Evolutionary conservation across 2,113 vertebrate species (phyloP).

Genomic region (Danionella cerebrum): DNA sequence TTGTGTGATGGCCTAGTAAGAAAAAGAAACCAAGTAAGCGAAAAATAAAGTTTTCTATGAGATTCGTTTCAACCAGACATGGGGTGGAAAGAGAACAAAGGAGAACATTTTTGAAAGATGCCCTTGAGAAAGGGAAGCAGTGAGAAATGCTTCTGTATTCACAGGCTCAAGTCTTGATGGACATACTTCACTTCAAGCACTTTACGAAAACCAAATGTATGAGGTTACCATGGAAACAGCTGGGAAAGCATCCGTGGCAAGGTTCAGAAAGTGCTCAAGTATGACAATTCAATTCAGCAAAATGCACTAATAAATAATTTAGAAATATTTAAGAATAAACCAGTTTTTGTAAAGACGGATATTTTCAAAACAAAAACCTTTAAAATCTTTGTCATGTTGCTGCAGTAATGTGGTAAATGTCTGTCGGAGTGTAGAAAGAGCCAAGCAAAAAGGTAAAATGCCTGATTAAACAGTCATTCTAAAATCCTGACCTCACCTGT

Average conservation of each 20-base stretch:
- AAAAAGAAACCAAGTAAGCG: conserved; percentile 67
- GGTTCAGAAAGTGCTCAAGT: too few species aligned
- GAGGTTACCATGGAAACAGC: conserved; percentile 29
- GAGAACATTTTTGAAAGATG: conserved; percentile 53
- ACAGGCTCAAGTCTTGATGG: conserved; percentile 1
- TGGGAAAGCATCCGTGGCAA: neutral
- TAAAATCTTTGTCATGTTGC: too few species aligned
- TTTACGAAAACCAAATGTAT: conserved; percentile 1
- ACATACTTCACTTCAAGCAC: conserved; percentile 1
- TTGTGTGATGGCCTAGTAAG: conserved; percentile 49
- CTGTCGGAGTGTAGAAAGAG: too few species aligned
- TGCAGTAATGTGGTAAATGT: too few species aligned
- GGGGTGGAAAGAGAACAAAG: conserved; percentile 43
- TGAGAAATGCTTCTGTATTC: neutral
- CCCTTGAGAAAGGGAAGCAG: conserved; percentile 42
- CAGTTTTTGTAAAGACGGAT: too few species aligned
- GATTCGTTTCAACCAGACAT: conserved; percentile 42
- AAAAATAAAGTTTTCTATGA: conserved; percentile 64
- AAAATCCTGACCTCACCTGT: too few species aligned
- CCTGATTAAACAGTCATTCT: too few species aligned
- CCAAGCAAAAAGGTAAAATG: too few species aligned
- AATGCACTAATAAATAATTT: too few species aligned
- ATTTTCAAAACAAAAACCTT: too few species aligned
- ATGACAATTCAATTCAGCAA: too few species aligned
- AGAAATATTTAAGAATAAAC: too few species aligned